phyloP scores from a whole-genome alignment of 1,140 invertebrate species.

The Colletes latitarsis region DNA sequence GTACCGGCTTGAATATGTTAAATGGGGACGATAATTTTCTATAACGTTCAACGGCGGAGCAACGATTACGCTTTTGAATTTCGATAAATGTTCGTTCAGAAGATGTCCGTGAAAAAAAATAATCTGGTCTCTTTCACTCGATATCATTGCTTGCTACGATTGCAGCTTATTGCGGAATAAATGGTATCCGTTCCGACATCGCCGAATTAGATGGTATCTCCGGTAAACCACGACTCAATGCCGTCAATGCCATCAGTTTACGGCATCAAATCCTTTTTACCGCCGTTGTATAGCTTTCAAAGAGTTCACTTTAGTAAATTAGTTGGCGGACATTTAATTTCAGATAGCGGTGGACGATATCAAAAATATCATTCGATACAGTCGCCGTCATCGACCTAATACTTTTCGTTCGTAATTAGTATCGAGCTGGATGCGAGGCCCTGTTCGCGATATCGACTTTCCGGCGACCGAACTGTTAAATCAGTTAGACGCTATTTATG shows the following conservation, averaged over 20 bases:
- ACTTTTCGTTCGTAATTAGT: neutral
- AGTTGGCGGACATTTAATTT: conserved; percentile 31
- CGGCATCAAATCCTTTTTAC: conserved; percentile 23
- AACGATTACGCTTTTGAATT: neutral
- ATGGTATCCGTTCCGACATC: neutral
- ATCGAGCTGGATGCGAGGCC: neutral
- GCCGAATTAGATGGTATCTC: conserved; percentile 12
- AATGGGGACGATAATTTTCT: neutral
- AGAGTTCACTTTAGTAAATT: conserved; percentile 33
- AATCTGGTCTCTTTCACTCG: neutral
- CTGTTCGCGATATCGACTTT: no score
- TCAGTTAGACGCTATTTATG: no score
- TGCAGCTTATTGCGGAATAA: neutral
- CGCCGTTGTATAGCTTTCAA: neutral
- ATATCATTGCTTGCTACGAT: neutral
- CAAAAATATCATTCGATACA: no score
- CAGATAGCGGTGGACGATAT: neutral
- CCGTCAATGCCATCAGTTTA: neutral
- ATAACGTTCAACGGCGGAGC: neutral
- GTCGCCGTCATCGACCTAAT: neutral
- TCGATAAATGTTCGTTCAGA: neutral
- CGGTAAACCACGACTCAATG: neutral
- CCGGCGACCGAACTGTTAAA: no score
- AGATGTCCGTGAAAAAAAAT: neutral
- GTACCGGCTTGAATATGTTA: neutral